phyloP scores from a whole-genome alignment of 1,140 invertebrate species.

The Vanessa atalanta region DNA sequence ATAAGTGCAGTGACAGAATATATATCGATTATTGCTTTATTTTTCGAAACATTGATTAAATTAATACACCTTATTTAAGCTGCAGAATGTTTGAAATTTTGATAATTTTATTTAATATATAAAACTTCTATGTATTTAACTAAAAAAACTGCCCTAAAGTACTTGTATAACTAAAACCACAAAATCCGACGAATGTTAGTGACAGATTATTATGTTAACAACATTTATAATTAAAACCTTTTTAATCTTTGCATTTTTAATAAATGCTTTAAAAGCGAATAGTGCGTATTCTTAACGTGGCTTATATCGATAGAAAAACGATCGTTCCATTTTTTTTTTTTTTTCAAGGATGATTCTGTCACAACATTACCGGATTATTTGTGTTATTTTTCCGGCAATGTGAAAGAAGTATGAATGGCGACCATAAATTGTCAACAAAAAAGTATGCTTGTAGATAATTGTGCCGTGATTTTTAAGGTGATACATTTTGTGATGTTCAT shows the following conservation, averaged over 20 bases:
- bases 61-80: too few species aligned
- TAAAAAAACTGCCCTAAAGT: not conserved
- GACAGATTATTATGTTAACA: not conserved
- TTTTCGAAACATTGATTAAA: too few species aligned
- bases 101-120: not conserved
- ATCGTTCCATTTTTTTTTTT: too few species aligned
- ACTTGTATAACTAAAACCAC: not conserved
- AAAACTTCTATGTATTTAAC: not conserved
- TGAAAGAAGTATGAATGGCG: conserved; percentile 3
- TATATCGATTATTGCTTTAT: too few species aligned
- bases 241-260: not conserved
- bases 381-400: not conserved
- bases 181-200: not conserved
- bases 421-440: conserved; percentile 3
- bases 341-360: too few species aligned
- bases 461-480: conserved; percentile 32
- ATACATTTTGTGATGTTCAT: conserved; percentile 53
- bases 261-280: not conserved
- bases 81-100: not conserved
- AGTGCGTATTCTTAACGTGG: too few species aligned
- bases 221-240: not conserved
- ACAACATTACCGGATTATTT: not conserved
- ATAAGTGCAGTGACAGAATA: too few species aligned
- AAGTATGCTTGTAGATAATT: conserved; percentile 18
- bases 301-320: too few species aligned